Evolutionary conservation across 2,888 invertebrate genomes (phyloP).

Genomic region (Margaritifera margaritifera): DNA sequence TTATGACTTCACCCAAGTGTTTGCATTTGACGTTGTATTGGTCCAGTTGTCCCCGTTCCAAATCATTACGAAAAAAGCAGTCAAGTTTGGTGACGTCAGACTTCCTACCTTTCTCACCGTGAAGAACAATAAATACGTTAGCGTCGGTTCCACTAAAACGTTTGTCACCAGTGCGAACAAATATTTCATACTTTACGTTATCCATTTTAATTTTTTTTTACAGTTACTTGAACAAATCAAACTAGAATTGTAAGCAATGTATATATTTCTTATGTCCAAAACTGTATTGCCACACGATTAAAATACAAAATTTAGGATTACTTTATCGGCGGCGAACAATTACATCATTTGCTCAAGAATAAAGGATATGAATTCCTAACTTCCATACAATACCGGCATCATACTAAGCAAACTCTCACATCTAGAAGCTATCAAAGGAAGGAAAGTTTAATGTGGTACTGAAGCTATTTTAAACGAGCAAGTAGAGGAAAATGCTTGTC

Average conservation of each 20-base stretch:
- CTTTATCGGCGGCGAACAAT: too few species aligned
- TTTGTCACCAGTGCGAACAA: slow-evolving; percentile 74
- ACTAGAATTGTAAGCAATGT: too few species aligned
- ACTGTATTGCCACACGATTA: background rate
- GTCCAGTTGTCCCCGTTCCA: slow-evolving; percentile 60
- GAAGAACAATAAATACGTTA: slow-evolving; percentile 71
- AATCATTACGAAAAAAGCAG: slow-evolving; percentile 67
- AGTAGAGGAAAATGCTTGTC: too few species aligned
- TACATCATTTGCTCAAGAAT: too few species aligned
- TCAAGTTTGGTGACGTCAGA: slow-evolving; percentile 69
- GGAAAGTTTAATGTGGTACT: too few species aligned
- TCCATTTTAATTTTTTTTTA: slow-evolving; percentile 22
- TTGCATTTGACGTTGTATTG: slow-evolving; percentile 49
- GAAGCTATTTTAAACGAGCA: too few species aligned
- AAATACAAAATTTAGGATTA: background rate
- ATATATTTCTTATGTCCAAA: background rate
- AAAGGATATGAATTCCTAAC: too few species aligned
- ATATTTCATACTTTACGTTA: slow-evolving; percentile 54
- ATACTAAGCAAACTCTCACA: too few species aligned
- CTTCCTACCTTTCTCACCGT: slow-evolving; percentile 67
- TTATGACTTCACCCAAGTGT: slow-evolving; percentile 42
- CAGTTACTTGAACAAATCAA: too few species aligned
- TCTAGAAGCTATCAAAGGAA: too few species aligned
- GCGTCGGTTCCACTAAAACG: slow-evolving; percentile 73
- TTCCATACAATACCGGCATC: too few species aligned